These are phyloP conservation scores for Gnathonemus longibarbis DNA, from an alignment of 2,113 vertebrate genomes.

Conservation along the genomic window DNA sequence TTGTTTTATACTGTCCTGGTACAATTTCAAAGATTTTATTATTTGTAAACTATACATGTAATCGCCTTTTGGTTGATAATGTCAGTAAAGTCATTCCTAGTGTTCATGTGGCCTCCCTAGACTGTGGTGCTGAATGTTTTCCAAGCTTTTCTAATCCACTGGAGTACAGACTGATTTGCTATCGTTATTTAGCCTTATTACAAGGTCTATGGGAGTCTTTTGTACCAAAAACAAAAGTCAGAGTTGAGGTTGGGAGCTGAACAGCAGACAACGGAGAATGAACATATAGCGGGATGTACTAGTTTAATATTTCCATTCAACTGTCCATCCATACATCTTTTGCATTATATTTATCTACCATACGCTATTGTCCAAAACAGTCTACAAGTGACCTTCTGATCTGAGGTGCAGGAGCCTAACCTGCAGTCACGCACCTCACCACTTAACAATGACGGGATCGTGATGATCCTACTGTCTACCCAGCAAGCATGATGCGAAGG, in stretches of 20 bases:
- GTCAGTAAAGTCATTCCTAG: background rate
- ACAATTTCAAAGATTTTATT: background rate
- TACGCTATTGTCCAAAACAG: background rate
- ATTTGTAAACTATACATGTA: background rate
- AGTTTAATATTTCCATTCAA: background rate
- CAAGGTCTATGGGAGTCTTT: background rate
- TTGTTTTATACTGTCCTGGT: background rate
- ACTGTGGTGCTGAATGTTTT: background rate
- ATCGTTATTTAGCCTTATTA: background rate
- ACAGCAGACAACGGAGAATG: background rate
- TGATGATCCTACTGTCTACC: background rate
- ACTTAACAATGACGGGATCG: background rate
- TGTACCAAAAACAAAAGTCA: constrained; percentile 32
- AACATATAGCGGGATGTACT: background rate
- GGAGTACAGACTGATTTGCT: background rate
- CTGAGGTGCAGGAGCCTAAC: background rate
- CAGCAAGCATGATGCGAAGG: background rate
- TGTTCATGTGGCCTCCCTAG: background rate
- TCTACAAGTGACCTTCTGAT: background rate
- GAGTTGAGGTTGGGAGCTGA: constrained; percentile 23
- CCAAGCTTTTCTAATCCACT: background rate
- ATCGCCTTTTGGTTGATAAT: background rate
- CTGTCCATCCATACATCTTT: background rate
- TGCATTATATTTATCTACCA: background rate
- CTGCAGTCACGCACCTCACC: background rate